phyloP scores from a whole-genome alignment of 2,797 vertebrate genomes.

The Falco naumanni region DNA sequence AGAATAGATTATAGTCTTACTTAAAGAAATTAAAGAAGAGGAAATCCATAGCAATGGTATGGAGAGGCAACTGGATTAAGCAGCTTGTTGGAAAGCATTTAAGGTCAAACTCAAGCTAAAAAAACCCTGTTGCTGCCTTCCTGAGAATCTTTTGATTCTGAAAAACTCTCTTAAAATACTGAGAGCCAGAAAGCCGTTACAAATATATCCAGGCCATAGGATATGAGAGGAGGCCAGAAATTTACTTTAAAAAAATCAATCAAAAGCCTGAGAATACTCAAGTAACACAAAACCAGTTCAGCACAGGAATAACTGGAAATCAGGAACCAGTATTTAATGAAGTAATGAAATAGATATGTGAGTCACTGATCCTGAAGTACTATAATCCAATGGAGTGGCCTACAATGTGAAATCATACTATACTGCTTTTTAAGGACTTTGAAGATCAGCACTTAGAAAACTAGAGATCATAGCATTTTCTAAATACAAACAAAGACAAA shows the following conservation, averaged over 20 bases:
- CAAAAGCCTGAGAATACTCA: not conserved
- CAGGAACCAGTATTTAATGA: not conserved
- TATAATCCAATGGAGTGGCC: not conserved
- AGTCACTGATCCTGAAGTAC: not conserved
- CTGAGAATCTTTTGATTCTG: not conserved
- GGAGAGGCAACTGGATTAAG: not conserved
- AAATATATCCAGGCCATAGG: not conserved
- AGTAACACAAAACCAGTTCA: not conserved
- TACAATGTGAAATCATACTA: not conserved
- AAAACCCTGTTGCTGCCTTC: not conserved
- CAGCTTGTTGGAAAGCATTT: not conserved
- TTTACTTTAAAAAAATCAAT: not conserved
- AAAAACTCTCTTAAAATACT: not conserved
- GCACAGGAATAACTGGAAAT: not conserved
- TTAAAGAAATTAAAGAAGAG: not conserved
- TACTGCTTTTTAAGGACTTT: not conserved
- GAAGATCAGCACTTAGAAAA: not conserved
- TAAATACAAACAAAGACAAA: not conserved
- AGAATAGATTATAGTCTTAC: not conserved
- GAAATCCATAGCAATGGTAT: not conserved
- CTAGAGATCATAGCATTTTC: not conserved
- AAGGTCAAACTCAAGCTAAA: not conserved
- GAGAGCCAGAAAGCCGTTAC: not conserved
- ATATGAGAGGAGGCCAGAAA: not conserved
- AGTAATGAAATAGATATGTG: not conserved